Base-by-base conservation (phyloP, 2,888 invertebrate genomes). In the Gari tellinella region DNA sequence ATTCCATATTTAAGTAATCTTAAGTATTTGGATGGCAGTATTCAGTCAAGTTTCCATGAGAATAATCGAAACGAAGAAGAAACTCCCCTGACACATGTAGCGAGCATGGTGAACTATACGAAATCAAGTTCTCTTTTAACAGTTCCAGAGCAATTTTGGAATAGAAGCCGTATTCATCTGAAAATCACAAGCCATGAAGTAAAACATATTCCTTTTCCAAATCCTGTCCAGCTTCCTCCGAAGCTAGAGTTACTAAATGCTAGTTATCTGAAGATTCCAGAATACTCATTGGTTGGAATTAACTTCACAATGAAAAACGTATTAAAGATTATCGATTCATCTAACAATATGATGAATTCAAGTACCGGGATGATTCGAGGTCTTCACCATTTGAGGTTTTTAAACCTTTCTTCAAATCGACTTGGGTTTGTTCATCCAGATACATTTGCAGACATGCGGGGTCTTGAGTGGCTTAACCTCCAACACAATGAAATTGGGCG, bases 281-380 rank as follows among this genome's bases (percentile, higher is more conserved):
- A 43, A 46, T 64, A 55, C 21, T 43, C 63, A 0, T 48, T 73
- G 26, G 60, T 60, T 14, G 14, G 45, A 10, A 10, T 60, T 3
- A 51, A 10, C 3, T 68, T 73, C 40, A 19, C 26, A 10, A 31
- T 55, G n/a, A 60, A 64, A 19, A 68, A 68, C 23, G 38, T 55
- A 14, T 15, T 52, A 8, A 60, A 73, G 43, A 21, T 31, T 21
- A 3, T 68, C 2, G 60, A 73, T 46, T 21, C 21, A 0, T 73
- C 73, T 7, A 21, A 19, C 7, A 46, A 57, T 21, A 31, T 68
- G 17, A 31, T 73, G 12, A 25, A 3, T 17, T 15, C 49, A 4
- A 49, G 64, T 17, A 31, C 48, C 3, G 73, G 73, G 4, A 53
- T 43, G 17, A 26, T 52, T 38, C 25, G 12, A 26, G 73, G 73